Conservation (phyloP, 2,113 vertebrate genomes). For the Gorsachius goisagi region DNA sequence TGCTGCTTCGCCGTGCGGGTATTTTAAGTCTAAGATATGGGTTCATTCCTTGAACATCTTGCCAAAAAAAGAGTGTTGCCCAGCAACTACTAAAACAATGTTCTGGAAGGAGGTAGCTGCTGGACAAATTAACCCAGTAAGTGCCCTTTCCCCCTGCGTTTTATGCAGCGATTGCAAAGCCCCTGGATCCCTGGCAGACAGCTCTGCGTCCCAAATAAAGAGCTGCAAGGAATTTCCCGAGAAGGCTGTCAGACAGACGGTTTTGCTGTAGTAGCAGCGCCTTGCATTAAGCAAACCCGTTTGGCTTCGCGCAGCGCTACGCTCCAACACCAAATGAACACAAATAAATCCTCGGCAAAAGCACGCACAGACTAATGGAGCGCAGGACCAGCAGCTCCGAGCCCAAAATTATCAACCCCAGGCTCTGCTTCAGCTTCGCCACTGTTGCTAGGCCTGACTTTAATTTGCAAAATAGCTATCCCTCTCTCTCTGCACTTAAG, state of each 20-base stretch:
- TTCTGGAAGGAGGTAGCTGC: conserved; percentile 46
- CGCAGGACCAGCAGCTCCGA: background rate
- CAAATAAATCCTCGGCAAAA: background rate
- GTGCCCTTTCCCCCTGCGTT: background rate
- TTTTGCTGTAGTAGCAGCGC: background rate
- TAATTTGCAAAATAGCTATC: accelerated
- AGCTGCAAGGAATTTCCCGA: background rate
- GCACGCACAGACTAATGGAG: accelerated
- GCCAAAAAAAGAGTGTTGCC: conserved; percentile 65
- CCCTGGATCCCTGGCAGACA: background rate
- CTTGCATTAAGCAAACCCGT: background rate
- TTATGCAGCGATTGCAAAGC: background rate
- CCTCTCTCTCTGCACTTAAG: accelerated
- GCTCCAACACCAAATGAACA: accelerated
- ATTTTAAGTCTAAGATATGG: conserved; percentile 60
- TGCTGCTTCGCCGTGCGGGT: conserved; percentile 24
- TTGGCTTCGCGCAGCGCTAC: accelerated
- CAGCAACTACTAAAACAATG: conserved; percentile 65
- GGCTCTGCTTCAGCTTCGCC: background rate
- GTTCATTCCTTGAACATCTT: conserved; percentile 56
- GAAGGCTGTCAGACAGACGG: conserved; percentile 6
- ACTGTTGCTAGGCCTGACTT: accelerated
- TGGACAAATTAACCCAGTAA: conserved; percentile 47
- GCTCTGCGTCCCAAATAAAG: background rate
- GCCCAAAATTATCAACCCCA: accelerated